These are phyloP conservation scores for Varanus salvator DNA, from an alignment of 2,113 vertebrate species.

Conservation along the genomic window DNA sequence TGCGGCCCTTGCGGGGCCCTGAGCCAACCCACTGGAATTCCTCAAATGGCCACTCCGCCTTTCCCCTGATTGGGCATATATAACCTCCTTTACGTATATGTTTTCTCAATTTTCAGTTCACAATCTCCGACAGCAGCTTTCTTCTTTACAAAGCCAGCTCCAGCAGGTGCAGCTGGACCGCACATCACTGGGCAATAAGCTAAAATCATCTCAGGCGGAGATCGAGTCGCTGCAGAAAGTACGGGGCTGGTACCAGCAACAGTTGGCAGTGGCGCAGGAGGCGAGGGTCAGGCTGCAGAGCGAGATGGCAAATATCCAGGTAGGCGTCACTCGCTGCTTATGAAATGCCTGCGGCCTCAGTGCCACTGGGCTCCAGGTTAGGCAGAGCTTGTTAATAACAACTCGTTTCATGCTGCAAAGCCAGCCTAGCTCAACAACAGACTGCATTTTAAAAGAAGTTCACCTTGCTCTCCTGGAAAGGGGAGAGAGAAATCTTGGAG, in stretches of 20 bases:
- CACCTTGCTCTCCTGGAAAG: too few species aligned
- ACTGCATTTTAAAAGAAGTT: too few species aligned
- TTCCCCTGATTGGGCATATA: too few species aligned
- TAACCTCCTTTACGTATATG: neutral
- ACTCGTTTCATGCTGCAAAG: too few species aligned
- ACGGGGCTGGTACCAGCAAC: constrained; percentile 96
- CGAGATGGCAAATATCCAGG: constrained; percentile 98
- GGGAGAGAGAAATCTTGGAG: too few species aligned
- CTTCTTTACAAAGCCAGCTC: constrained; percentile 88
- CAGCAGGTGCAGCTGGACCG: constrained; percentile 93
- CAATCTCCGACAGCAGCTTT: constrained; percentile 89
- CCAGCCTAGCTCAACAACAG: too few species aligned
- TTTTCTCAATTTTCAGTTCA: constrained; percentile 80
- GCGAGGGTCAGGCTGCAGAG: constrained; percentile 93
- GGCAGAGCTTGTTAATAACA: too few species aligned
- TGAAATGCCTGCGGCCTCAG: rapidly evolving
- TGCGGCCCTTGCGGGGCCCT: too few species aligned
- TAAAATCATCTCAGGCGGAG: constrained; percentile 93
- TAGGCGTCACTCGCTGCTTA: constrained; percentile 44
- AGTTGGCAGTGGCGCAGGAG: constrained; percentile 92
- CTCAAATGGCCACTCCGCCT: neutral
- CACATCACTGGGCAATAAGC: constrained; percentile 85
- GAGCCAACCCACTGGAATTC: too few species aligned
- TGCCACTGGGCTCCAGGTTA: neutral
- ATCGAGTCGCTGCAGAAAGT: constrained; percentile 91